phyloP scores from a whole-genome alignment of 2,797 vertebrate species.

The Pelodytes ibericus region DNA sequence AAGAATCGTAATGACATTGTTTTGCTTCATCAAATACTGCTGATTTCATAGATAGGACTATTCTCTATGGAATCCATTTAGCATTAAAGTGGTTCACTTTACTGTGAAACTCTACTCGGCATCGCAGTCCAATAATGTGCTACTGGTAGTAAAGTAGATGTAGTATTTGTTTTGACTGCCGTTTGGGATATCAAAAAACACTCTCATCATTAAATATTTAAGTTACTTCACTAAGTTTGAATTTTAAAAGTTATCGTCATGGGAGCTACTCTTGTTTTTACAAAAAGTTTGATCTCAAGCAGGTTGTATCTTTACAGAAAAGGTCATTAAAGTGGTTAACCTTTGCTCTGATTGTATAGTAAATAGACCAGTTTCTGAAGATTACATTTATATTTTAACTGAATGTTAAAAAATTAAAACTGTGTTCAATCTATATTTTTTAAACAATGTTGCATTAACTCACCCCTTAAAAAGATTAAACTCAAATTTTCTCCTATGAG shows the following conservation, averaged over 20 bases:
- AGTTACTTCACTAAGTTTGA: background rate
- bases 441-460: too few species aligned
- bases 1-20: constrained; percentile 8
- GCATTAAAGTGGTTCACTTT: background rate
- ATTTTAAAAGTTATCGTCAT: background rate
- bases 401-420: too few species aligned
- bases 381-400: too few species aligned
- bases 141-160: too few species aligned
- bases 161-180: background rate
- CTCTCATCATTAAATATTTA: constrained; percentile 20
- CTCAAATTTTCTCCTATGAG: too few species aligned
- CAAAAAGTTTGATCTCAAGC: background rate
- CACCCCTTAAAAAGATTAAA: too few species aligned
- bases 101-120: too few species aligned
- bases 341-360: too few species aligned
- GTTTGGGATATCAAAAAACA: background rate
- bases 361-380: too few species aligned
- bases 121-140: too few species aligned
- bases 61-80: background rate
- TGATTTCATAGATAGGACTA: background rate
- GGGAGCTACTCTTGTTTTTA: background rate
- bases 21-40: background rate
- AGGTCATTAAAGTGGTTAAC: too few species aligned
- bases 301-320: background rate
- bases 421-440: too few species aligned